Evolutionary conservation across 2,113 vertebrate species (phyloP).

Genomic region (Kryptolebias marmoratus): DNA sequence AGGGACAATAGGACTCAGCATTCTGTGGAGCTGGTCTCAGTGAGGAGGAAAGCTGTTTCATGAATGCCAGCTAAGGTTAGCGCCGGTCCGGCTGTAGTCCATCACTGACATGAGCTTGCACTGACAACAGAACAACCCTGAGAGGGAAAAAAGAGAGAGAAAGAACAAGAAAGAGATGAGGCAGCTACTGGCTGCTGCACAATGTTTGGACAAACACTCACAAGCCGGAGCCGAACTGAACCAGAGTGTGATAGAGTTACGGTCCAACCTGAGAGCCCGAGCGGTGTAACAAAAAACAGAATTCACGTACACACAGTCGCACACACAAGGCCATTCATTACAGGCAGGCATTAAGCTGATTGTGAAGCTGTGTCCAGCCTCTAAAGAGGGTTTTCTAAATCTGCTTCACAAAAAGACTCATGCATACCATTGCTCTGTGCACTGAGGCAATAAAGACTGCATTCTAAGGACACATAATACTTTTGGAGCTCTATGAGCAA

Average conservation of each 20-base stretch:
- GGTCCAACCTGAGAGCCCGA: slow-evolving; percentile 48
- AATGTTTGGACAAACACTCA: slow-evolving; percentile 67
- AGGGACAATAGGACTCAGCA: slow-evolving; percentile 86
- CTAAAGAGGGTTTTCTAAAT: slow-evolving; percentile 83
- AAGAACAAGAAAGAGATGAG: slow-evolving; percentile 43
- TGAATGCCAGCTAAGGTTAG: slow-evolving; percentile 77
- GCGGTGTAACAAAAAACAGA: slow-evolving; percentile 49
- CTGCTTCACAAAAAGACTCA: slow-evolving; percentile 80
- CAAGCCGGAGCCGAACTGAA: slow-evolving; percentile 36
- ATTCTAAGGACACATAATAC: slow-evolving; percentile 73
- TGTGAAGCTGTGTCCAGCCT: slow-evolving; percentile 75
- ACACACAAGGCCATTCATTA: slow-evolving; percentile 80
- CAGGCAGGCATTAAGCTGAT: slow-evolving; percentile 80
- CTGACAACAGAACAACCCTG: slow-evolving; percentile 71
- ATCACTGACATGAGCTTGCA: slow-evolving; percentile 75
- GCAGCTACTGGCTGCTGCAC: slow-evolving; percentile 68
- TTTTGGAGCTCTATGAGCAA: slow-evolving; percentile 51
- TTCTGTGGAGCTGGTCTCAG: slow-evolving; percentile 84
- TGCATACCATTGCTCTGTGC: slow-evolving; percentile 78
- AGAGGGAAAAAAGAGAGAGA: slow-evolving; percentile 38
- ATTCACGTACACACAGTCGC: slow-evolving; percentile 23
- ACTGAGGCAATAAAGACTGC: slow-evolving; percentile 73
- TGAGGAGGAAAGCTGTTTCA: slow-evolving; percentile 77
- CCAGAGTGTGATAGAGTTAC: slow-evolving; percentile 57
- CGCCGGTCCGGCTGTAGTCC: slow-evolving; percentile 77